Base-by-base conservation (phyloP, 2,113 vertebrate genomes). In the Passer montanus region DNA sequence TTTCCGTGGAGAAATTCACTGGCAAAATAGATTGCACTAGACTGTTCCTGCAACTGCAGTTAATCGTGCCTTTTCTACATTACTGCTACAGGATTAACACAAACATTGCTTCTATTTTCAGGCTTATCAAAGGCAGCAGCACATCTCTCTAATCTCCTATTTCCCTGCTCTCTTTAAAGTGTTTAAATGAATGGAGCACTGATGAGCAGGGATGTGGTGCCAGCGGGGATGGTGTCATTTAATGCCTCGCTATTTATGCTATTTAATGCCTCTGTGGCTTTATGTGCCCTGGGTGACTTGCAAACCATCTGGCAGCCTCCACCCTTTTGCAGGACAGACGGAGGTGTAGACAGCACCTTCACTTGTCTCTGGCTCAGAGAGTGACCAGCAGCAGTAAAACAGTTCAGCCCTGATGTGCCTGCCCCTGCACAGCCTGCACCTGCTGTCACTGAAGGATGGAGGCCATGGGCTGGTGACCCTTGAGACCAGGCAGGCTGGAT, bases 81-180 rank as follows among this genome's bases (percentile, higher is more conserved):
- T 77, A 56, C 76, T 88, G 85, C 93, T 93, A 30, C 52, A 92
- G 90, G 94, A 94, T 96, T 96, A 96, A 88, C 92, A 94, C 73
- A 89, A 93, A 60, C 90, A 69, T 63, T 72, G 92, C 86, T 96
- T 87, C 92, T 93, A 76, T 93, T 88, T 90, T 86, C 79, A 86
- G 80, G 68, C 90, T 96, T 96, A 96, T 97, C 93, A 95, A 95
- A 96, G 93, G 88, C 93, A 88, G 88, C 85, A 93, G 90, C 92
- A 93, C 88, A 95, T 94, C 83, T 70, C 90, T 77, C 92, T 96
- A 93, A 96, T 96, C 96, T 96, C 86, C 80, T 78, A 72, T 90
- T 96, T 95, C 93, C 69, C 88, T 59, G 68, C 83, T 93, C 88
- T 92, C 95, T 92, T 92, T 90, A 93, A 95, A 92, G 86, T 44